Base-by-base conservation (phyloP, 2,888 invertebrate species). In the Caenorhabditis plicata region DNA sequence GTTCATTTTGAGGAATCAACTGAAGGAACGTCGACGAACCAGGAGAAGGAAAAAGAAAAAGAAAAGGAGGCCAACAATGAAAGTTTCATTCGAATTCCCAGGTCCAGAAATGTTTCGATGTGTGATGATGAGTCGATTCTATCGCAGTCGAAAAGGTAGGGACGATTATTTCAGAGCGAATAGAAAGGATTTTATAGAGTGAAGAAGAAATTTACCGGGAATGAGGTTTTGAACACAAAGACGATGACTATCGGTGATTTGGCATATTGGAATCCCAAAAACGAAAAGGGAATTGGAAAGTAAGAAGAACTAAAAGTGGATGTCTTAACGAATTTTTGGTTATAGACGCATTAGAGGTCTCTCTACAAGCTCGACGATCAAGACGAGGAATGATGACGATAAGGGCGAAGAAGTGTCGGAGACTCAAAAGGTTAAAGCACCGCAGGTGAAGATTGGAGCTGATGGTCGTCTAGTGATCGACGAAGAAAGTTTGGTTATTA, bases 391-490 rank as follows among this genome's bases (percentile, higher is more conserved):
- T n/a, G n/a, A n/a, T n/a, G n/a, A n/a, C n/a, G n/a, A n/a, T n/a
- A n/a, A n/a, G n/a, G n/a, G n/a, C n/a, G n/a, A n/a, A n/a, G n/a
- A n/a, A n/a, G n/a, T n/a, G n/a, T 58, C 58, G 2, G 58, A 58
- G 33, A 4, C 44, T 7, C 48, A 42, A 27, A 26, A 36, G 27
- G 33, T 50, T 3, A 60, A 50, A 42, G 60, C 60, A 20, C 60
- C 60, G n/a, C 58, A 71, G 48, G 71, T 77, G 20, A 74, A 71
- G 54, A 66, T 77, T 41, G 72, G 71, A 35, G 60, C 61, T 0
- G 66, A 72, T 22, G 77, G 77, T 15, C 50, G 55, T 22, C 45
- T 75, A 22, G 64, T 76, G 1, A 57, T 75, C 17, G 77, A 77
- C 36, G 75, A 77, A 31, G 49, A 52, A 25, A 71, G 71, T 55